Evolutionary conservation across 1,140 invertebrate species (phyloP), one percentile per base, ranked within the genome.

Genomic region (Philaenus spumarius): DNA sequence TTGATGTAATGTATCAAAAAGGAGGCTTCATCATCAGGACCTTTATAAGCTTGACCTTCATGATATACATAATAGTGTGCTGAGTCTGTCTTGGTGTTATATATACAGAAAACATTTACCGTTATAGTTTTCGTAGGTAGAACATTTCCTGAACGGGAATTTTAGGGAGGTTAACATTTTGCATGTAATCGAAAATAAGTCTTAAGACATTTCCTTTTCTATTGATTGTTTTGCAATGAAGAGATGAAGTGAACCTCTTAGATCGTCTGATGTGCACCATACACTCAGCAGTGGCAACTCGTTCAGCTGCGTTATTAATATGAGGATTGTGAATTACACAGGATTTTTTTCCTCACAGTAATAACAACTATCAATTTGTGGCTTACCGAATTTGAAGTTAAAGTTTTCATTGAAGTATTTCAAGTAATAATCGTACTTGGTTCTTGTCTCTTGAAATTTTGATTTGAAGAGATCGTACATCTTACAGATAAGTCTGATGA

Each of bases 61-160:
- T 66, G 62, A 57, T 70, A 69, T 47, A 61, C 40, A 55, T 65
- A 69, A 54, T 65, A 65, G 37, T 59, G 30, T 24, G 58, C 55
- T 12, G 35, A 58, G 30, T 62, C 61, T 24, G 23, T 66, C 58
- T 66, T 70, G 19, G 68, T 56, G 55, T 68, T 59, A 50, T 67
- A 63, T 48, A 70, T 65, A 45, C 61, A 54, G 61, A 71, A 69
- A n/a, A 55, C 58, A 63, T 63, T 63, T 47, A 69, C 58, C 58
- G 62, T 70, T 22, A 71, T n/a, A n/a, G 63, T 52, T 72, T 66
- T n/a, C 68, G 39, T 52, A 59, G 59, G 61, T 70, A 64, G 55
- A 65, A 66, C 20, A 54, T 37, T 57, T 66, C 59, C 23, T 66
- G 62, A 50, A 66, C 53, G 23, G 62, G 62, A 52, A 66, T 61